Conservation (phyloP, 2,888 invertebrate genomes). For the Drosophila dives region DNA sequence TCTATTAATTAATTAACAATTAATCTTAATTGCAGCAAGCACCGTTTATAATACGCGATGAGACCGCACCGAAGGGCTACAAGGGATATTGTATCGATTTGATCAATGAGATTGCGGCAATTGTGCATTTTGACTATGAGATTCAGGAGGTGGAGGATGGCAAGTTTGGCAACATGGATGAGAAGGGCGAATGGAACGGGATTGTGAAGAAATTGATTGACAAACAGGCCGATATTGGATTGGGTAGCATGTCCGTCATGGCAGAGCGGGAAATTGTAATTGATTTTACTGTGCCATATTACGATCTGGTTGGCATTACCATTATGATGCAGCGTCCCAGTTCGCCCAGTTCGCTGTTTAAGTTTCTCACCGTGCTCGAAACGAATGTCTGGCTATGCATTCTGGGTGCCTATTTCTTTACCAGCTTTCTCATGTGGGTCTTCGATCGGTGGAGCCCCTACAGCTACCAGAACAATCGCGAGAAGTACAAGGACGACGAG, state of each 20-base stretch:
- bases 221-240: constrained; percentile 96
- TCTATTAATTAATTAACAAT: not conserved
- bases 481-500: constrained; percentile 96
- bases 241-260: constrained; percentile 98
- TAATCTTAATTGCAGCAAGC: constrained; percentile 87
- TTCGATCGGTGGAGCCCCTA: constrained; percentile 99
- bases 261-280: constrained; percentile 98
- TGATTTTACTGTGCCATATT: constrained; percentile 99
- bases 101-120: constrained; percentile 93
- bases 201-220: constrained; percentile 92
- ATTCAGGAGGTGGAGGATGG: constrained; percentile 92
- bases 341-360: constrained; percentile 96
- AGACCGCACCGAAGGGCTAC: constrained; percentile 88
- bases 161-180: constrained; percentile 95
- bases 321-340: constrained; percentile 97
- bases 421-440: constrained; percentile 96
- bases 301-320: constrained; percentile 98
- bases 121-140: constrained; percentile 95
- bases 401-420: constrained; percentile 96
- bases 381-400: constrained; percentile 99
- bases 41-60: constrained; percentile 92
- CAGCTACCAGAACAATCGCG: constrained; percentile 97
- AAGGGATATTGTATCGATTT: constrained; percentile 98
- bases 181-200: constrained; percentile 93
- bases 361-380: constrained; percentile 98